A percentile compares a stretch with the other conserved stretches of the same genome.
These are phyloP conservation scores for Tympanoctomys barrerae DNA, from an alignment of 2,797 vertebrate genomes.

Conservation along the genomic window DNA sequence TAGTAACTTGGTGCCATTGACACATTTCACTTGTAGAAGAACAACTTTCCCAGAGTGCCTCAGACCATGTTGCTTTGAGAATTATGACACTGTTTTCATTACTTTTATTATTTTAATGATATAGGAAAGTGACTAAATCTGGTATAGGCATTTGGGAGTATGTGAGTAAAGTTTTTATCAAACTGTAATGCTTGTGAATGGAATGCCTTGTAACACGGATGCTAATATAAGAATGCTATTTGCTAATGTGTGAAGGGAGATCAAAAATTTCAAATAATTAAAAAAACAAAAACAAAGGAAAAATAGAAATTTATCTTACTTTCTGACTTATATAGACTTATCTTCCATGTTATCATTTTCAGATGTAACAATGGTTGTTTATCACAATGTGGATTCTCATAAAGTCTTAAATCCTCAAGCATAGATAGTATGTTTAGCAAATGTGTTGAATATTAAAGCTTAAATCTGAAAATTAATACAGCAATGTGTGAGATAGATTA, in stretches of 20 bases:
- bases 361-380: neutral
- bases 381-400: neutral
- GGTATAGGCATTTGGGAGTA: constrained; percentile 59
- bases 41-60: constrained; percentile 88
- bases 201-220: constrained; percentile 79
- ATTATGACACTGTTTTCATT: constrained; percentile 85
- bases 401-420: neutral
- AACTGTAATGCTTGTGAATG: constrained; percentile 85
- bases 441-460: neutral
- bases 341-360: neutral
- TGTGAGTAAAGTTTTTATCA: constrained; percentile 83
- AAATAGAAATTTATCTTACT: neutral
- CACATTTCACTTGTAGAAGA: constrained; percentile 81
- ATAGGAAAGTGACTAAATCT: constrained; percentile 85
- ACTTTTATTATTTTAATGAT: constrained; percentile 87
- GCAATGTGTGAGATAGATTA: neutral
- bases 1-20: constrained; percentile 75
- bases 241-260: constrained; percentile 78
- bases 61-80: constrained; percentile 87
- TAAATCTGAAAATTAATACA: neutral
- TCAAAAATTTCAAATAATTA: constrained; percentile 82
- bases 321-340: neutral
- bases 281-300: neutral
- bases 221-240: constrained; percentile 65
- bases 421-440: neutral